Conservation (phyloP, 1,140 invertebrate species). For the Bombus cullumanus region DNA sequence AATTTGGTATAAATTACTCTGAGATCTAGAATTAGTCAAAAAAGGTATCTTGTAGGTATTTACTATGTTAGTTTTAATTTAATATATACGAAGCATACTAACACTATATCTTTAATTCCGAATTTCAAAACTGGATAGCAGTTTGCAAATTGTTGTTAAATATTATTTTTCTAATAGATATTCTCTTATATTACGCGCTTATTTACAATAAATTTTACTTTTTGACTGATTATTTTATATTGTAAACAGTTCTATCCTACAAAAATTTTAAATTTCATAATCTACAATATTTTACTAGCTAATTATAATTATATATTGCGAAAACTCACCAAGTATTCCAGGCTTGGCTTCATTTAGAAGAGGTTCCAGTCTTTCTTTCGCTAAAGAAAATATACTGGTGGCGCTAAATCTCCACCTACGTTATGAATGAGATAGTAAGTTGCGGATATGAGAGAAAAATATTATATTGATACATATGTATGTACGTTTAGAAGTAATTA, state of each 20-base stretch:
- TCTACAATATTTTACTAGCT: not conserved
- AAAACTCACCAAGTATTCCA: slow-evolving; percentile 80
- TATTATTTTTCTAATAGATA: not conserved
- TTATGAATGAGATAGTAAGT: slow-evolving; percentile 28
- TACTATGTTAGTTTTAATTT: too few relatives aligned
- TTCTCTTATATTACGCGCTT: not conserved
- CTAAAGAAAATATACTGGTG: slow-evolving; percentile 81
- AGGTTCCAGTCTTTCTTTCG: slow-evolving; percentile 82
- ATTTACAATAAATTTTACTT: not conserved
- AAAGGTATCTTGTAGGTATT: too few relatives aligned
- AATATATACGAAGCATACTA: not conserved
- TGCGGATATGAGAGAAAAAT: not conserved
- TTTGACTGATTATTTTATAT: not conserved
- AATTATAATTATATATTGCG: not conserved
- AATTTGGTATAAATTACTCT: not conserved
- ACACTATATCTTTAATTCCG: not conserved
- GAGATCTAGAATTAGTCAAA: too few relatives aligned
- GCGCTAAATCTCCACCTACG: slow-evolving; percentile 84
- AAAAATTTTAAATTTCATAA: not conserved
- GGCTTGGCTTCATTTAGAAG: slow-evolving; percentile 82
- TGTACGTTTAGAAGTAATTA: too few relatives aligned
- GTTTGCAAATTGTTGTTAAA: not conserved
- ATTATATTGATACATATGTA: too few relatives aligned
- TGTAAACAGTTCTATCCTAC: not conserved
- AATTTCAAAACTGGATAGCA: not conserved